Evolutionary conservation across 2,888 invertebrate genomes (phyloP).

Genomic region (Clitarchus hookeri): DNA sequence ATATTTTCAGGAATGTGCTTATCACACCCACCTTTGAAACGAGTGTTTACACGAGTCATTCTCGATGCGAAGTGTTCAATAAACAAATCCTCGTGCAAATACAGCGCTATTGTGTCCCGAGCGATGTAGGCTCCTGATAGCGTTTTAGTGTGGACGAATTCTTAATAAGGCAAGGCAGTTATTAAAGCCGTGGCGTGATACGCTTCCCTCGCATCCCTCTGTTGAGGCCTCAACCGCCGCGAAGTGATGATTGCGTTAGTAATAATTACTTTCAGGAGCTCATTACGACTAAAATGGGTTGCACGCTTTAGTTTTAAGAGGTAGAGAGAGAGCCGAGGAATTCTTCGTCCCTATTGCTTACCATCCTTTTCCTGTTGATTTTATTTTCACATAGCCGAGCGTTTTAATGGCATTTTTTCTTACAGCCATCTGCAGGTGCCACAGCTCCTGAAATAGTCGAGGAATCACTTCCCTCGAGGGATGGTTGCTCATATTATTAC

Average conservation of each 20-base stretch:
- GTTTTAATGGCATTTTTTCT: not conserved
- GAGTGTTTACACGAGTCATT: too few species aligned
- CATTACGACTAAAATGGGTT: constrained; percentile 9
- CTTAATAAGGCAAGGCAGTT: not conserved
- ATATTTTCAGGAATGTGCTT: too few species aligned
- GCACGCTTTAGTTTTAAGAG: constrained; percentile 1
- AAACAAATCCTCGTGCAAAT: too few species aligned
- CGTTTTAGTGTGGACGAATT: not conserved
- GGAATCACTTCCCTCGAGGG: not conserved
- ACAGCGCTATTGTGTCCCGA: too few species aligned
- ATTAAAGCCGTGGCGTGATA: not conserved
- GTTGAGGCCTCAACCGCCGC: not conserved
- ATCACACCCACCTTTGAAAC: too few species aligned
- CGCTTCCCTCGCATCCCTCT: not conserved
- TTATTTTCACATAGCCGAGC: not conserved
- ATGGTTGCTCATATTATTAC: not conserved
- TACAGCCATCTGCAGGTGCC: not conserved
- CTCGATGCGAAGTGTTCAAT: too few species aligned
- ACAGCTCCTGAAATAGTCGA: not conserved
- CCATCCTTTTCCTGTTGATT: not conserved
- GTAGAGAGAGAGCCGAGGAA: not conserved
- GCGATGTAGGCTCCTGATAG: not conserved
- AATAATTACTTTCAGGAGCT: constrained; percentile 8
- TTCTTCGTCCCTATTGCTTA: not conserved
- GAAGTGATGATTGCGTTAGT: constrained; percentile 6